A percentile compares a stretch with the other conserved stretches of the same genome.
phyloP scores from a whole-genome alignment of 2,113 vertebrate genomes.

The Engystomops pustulosus region DNA sequence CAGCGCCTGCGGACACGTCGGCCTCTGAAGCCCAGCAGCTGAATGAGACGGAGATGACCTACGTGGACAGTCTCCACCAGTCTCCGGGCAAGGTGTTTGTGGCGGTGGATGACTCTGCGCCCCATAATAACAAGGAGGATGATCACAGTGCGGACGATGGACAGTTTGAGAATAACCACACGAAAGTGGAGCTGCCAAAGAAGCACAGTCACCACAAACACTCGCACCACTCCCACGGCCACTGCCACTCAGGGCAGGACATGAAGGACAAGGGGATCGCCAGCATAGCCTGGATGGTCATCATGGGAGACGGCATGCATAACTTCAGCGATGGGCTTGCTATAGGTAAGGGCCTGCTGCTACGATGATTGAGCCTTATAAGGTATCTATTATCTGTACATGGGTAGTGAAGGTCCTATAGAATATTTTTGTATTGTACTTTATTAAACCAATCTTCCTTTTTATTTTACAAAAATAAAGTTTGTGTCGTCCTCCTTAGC shows the following conservation, averaged over 20 bases:
- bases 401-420: no score
- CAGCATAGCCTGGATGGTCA: slow-evolving; percentile 99
- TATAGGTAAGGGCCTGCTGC: slow-evolving; percentile 79
- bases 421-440: no score
- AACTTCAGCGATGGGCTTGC: slow-evolving; percentile 98
- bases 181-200: slow-evolving; percentile 71
- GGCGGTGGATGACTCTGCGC: slow-evolving; percentile 70
- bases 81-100: slow-evolving; percentile 80
- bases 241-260: slow-evolving; percentile 96
- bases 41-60: slow-evolving; percentile 88
- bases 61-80: slow-evolving; percentile 81
- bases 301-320: slow-evolving; percentile 99
- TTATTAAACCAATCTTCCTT: no score
- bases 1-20: slow-evolving; percentile 79
- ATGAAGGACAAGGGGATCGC: slow-evolving; percentile 95
- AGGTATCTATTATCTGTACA: no score
- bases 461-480: no score
- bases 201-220: slow-evolving; percentile 81
- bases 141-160: slow-evolving; percentile 69
- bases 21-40: slow-evolving; percentile 81
- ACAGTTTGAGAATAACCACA: slow-evolving; percentile 72
- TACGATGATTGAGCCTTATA: no score
- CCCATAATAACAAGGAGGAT: slow-evolving; percentile 68
- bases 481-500: no score
- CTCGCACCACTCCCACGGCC: slow-evolving; percentile 88